Conservation (phyloP, 2,888 invertebrate species). For the Himalopsyche kuldschensis region DNA sequence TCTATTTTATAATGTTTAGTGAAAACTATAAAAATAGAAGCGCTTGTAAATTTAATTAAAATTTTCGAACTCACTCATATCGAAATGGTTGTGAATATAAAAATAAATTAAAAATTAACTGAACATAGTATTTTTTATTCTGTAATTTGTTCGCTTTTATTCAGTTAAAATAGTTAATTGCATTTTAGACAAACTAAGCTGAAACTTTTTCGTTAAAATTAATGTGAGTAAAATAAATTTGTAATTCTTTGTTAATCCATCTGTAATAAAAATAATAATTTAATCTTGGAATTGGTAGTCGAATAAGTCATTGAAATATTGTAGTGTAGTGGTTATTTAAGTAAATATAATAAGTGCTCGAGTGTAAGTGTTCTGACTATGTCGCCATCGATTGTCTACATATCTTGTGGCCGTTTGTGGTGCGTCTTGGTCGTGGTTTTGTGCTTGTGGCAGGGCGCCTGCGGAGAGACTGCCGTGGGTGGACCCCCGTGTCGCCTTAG, state of each 20-base stretch:
- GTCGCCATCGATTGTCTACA: neutral
- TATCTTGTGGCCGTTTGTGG: neutral
- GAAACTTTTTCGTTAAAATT: too few relatives aligned
- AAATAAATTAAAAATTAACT: neutral
- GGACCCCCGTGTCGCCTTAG: constrained; percentile 59
- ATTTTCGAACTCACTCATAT: neutral
- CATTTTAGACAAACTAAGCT: neutral
- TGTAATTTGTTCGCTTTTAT: neutral
- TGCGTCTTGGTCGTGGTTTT: neutral
- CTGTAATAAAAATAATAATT: too few relatives aligned
- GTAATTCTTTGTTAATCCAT: too few relatives aligned
- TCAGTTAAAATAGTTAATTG: neutral
- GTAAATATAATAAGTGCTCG: neutral
- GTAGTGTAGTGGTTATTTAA: neutral
- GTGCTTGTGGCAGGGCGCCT: neutral
- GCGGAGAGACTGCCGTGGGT: neutral
- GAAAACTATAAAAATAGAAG: neutral
- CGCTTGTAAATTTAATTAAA: neutral
- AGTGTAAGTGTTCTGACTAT: neutral
- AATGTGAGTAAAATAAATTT: too few relatives aligned
- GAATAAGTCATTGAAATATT: neutral
- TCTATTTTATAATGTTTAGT: neutral
- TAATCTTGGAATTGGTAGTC: neutral
- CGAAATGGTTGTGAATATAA: neutral
- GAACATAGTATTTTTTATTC: neutral